phyloP scores from a whole-genome alignment of 2,888 invertebrate genomes.

The Geophilus truncorum region DNA sequence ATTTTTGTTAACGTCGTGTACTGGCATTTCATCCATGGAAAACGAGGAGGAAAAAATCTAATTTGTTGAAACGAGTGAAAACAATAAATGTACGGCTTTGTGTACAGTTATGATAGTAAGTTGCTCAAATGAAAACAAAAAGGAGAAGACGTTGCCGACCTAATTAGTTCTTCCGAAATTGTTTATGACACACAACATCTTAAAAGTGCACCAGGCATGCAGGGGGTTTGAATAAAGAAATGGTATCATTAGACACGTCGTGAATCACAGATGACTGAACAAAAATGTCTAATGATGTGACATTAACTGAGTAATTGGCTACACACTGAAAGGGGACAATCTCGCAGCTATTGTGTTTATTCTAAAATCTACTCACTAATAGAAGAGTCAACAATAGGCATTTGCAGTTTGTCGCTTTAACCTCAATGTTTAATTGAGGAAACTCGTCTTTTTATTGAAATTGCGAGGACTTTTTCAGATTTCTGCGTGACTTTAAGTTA shows the following conservation, averaged over 20 bases:
- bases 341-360: not conserved
- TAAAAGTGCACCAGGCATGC: not conserved
- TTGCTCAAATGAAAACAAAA: not conserved
- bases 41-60: not conserved
- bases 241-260: constrained; percentile 12
- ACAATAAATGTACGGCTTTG: constrained; percentile 5
- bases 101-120: constrained; percentile 2
- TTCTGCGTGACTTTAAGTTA: no score
- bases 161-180: constrained; percentile 13
- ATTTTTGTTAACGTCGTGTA: not conserved
- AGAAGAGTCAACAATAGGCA: not conserved
- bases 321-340: not conserved
- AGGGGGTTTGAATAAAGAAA: not conserved
- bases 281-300: constrained; percentile 25
- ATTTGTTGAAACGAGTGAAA: constrained; percentile 18
- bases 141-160: constrained; percentile 18
- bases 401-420: not conserved
- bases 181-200: not conserved
- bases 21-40: not conserved
- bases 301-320: constrained; percentile 13
- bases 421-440: no score
- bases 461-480: no score
- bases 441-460: no score
- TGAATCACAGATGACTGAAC: constrained; percentile 25
- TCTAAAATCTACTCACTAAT: not conserved